phyloP scores from a whole-genome alignment of 2,113 vertebrate genomes.

The Xenotilapia caudafasciata region DNA sequence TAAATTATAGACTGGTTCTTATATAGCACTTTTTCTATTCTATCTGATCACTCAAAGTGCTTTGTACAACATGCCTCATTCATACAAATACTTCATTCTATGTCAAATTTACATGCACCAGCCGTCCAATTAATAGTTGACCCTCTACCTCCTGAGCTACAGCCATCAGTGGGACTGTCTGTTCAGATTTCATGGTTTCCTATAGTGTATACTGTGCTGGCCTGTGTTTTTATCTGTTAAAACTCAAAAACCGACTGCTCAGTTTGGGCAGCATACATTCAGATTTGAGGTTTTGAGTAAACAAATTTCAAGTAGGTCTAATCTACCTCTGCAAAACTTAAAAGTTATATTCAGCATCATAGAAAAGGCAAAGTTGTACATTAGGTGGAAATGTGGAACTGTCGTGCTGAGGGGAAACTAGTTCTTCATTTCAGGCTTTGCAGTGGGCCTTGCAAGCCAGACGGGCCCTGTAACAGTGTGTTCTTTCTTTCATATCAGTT shows the following conservation, averaged over 20 bases:
- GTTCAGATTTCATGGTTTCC: background rate
- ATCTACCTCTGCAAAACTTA: fast-evolving
- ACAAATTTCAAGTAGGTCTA: background rate
- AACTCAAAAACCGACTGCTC: background rate
- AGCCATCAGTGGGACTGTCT: background rate
- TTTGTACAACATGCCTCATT: background rate
- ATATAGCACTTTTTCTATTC: background rate
- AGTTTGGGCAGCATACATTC: background rate
- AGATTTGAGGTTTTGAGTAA: background rate
- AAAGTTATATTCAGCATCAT: background rate
- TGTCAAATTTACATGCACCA: background rate
- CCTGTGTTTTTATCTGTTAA: background rate
- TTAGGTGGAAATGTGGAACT: background rate
- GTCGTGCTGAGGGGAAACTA: background rate
- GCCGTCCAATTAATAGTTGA: background rate
- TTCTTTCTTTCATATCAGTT: background rate
- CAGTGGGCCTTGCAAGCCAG: background rate
- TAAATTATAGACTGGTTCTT: background rate
- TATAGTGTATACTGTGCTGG: background rate
- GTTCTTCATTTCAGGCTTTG: background rate
- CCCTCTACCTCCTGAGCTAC: background rate
- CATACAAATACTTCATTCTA: background rate
- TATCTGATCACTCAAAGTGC: background rate
- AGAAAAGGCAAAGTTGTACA: background rate
- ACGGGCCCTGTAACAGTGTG: background rate